Conservation (phyloP, 2,113 vertebrate genomes). For the Jaculus jaculus region DNA sequence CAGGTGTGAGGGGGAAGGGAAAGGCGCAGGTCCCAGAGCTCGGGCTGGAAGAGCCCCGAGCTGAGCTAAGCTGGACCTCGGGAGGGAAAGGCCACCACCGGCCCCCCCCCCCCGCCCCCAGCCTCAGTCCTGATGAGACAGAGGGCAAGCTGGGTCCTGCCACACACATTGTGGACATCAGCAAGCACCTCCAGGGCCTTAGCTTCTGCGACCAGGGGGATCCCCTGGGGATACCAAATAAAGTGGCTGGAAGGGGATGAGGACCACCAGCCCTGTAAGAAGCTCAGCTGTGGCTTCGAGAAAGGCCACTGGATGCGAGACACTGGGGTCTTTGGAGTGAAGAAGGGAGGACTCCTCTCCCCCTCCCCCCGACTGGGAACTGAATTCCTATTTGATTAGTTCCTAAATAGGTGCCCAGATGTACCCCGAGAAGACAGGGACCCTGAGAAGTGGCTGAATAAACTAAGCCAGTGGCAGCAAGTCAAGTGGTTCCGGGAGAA, state of each 20-base stretch:
- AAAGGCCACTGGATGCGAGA: background rate
- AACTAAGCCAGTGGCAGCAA: background rate
- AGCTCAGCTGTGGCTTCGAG: background rate
- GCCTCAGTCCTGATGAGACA: background rate
- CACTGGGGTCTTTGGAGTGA: background rate
- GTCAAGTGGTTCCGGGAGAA: background rate
- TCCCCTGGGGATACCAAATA: background rate
- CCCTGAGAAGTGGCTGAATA: background rate
- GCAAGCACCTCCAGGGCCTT: background rate
- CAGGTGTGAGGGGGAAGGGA: background rate
- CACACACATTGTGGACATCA: background rate
- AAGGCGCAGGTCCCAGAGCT: no score
- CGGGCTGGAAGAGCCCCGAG: background rate
- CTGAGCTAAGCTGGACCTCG: background rate
- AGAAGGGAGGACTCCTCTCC: background rate
- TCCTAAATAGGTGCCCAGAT: background rate
- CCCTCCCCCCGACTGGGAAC: background rate
- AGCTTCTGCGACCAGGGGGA: background rate
- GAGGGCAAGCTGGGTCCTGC: background rate
- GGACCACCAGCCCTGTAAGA: rapidly evolving
- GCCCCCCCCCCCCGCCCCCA: background rate
- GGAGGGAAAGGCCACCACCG: background rate
- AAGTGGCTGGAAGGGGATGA: background rate
- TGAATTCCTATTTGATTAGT: background rate
- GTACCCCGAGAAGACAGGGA: background rate